Evolutionary conservation across 2,888 invertebrate species (phyloP).

Genomic region (Trichopoda pennipes): DNA sequence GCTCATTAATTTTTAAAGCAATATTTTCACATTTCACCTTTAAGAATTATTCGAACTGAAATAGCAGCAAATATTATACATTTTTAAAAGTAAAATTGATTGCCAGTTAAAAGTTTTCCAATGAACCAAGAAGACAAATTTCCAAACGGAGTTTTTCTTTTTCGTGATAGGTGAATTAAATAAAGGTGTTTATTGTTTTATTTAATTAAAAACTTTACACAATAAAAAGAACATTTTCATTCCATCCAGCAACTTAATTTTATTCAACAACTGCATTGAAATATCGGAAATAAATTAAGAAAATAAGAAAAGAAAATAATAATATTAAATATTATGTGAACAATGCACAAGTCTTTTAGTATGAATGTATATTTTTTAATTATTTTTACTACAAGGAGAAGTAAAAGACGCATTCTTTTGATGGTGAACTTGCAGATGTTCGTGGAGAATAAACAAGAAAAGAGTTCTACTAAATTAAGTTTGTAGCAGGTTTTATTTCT

Average conservation of each 20-base stretch:
- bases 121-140: background rate
- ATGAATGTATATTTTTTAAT: slow-evolving; percentile 35
- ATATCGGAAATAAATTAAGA: slow-evolving; percentile 2
- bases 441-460: background rate
- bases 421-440: slow-evolving; percentile 23
- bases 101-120: background rate
- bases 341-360: slow-evolving; percentile 10
- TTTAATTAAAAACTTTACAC: slow-evolving; percentile 15
- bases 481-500: slow-evolving; percentile 38
- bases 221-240: slow-evolving; percentile 10
- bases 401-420: slow-evolving; percentile 31
- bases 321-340: slow-evolving; percentile 13
- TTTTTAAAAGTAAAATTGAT: no score
- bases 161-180: no score
- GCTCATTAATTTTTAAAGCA: no score
- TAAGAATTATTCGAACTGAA: no score
- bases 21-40: no score
- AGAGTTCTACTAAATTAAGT: slow-evolving; percentile 54
- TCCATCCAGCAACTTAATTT: background rate
- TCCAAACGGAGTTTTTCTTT: background rate
- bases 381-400: slow-evolving; percentile 47
- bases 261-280: slow-evolving; percentile 14
- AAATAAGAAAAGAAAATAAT: slow-evolving; percentile 21
- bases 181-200: slow-evolving; percentile 34
- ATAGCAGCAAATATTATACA: no score